A percentile compares a stretch with the other conserved stretches of the same genome.
Evolutionary conservation across 2,888 invertebrate species (phyloP).

Genomic region (Drosophila sordidapex): DNA sequence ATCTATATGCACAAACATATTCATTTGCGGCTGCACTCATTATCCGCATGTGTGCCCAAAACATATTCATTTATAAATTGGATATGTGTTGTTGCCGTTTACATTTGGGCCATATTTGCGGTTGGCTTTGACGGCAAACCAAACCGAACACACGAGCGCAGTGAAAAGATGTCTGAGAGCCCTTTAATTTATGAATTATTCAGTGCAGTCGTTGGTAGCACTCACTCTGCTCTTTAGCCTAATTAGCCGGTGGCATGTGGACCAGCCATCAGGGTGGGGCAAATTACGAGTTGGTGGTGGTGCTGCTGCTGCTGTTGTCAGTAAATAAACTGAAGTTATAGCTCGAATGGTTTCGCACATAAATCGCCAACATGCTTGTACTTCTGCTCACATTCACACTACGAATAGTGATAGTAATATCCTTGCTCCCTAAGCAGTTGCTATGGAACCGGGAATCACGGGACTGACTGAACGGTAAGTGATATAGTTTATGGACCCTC

Average conservation of each 20-base stretch:
- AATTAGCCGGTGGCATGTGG: conserved; percentile 61
- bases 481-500: conserved; percentile 58
- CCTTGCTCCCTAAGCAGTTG: conserved; percentile 5
- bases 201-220: conserved; percentile 62
- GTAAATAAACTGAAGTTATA: conserved; percentile 41
- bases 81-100: conserved; percentile 45
- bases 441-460: conserved; percentile 37
- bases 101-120: conserved; percentile 65
- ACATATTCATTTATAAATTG: conserved; percentile 6
- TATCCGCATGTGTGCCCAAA: not conserved
- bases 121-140: conserved; percentile 49
- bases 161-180: conserved; percentile 27
- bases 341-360: conserved; percentile 15
- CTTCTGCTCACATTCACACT: not conserved
- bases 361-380: conserved; percentile 25
- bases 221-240: conserved; percentile 54
- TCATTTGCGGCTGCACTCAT: conserved; percentile 11
- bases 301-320: conserved; percentile 4
- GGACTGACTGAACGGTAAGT: conserved; percentile 53
- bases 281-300: not conserved
- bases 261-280: not conserved
- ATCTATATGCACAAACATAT: conserved; percentile 11
- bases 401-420: conserved; percentile 8
- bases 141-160: conserved; percentile 19
- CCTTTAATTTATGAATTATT: conserved; percentile 70